These are phyloP conservation scores for Sarcophaga caerulescens DNA, from an alignment of 2,888 invertebrate genomes.

Conservation along the genomic window DNA sequence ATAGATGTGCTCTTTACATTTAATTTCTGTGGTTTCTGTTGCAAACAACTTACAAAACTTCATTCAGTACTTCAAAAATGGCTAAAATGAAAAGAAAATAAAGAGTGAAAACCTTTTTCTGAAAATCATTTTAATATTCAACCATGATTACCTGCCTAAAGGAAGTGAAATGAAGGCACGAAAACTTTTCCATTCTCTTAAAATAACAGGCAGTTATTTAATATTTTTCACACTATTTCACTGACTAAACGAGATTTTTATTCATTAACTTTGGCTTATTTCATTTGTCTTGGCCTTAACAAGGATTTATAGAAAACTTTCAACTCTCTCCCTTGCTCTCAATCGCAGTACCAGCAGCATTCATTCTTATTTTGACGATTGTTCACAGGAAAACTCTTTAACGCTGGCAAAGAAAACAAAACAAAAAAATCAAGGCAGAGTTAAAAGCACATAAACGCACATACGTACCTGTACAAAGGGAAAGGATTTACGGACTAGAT, in stretches of 20 bases:
- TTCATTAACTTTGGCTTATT: constrained; percentile 68
- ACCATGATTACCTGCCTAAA: constrained; percentile 56
- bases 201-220: constrained; percentile 41
- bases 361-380: neutral
- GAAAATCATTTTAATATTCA: constrained; percentile 52
- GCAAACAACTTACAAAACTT: too few species aligned
- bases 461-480: neutral
- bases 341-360: neutral
- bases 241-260: constrained; percentile 63
- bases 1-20: too few species aligned
- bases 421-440: neutral
- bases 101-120: neutral
- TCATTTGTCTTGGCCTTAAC: constrained; percentile 67
- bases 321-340: neutral
- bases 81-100: too few species aligned
- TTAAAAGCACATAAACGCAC: neutral
- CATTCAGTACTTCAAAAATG: too few species aligned
- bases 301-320: constrained; percentile 65
- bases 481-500: neutral
- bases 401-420: neutral
- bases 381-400: constrained; percentile 3
- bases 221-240: constrained; percentile 68
- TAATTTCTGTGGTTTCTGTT: too few species aligned
- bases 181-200: constrained; percentile 28
- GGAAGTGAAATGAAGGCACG: constrained; percentile 4